Evolutionary conservation across 92 coral and sea anemone genomes (phyloP).

Genomic region (Diadumene lineata): DNA sequence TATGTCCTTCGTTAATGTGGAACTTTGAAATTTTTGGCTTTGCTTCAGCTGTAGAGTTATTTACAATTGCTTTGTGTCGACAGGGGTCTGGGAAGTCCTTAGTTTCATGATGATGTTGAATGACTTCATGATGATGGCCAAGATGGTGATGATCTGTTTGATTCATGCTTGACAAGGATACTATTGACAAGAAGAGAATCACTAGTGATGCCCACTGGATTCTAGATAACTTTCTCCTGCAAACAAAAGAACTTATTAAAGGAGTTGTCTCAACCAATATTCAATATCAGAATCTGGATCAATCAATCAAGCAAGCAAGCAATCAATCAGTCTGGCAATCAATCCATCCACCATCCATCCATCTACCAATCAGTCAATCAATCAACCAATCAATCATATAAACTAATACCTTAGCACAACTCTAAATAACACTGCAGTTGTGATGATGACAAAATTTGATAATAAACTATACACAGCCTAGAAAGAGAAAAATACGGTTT

Average conservation of each 20-base stretch:
- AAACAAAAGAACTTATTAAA: background rate
- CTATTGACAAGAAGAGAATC: conserved; percentile 65
- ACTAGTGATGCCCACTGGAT: conserved; percentile 72
- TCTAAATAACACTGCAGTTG: conserved; percentile 53
- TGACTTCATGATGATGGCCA: conserved; percentile 36
- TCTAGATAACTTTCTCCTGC: conserved; percentile 49
- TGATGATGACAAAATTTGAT: conserved; percentile 57
- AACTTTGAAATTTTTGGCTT: conserved; percentile 22
- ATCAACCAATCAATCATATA: too few relatives aligned
- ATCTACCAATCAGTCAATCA: too few relatives aligned
- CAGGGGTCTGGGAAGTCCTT: conserved; percentile 11
- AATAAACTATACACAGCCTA: conserved; percentile 57
- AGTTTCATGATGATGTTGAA: conserved; percentile 43
- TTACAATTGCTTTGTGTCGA: conserved; percentile 17
- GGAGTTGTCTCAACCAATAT: background rate
- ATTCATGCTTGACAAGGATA: conserved; percentile 53
- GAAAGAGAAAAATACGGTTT: background rate
- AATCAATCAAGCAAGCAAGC: too few relatives aligned
- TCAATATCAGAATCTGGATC: too few relatives aligned
- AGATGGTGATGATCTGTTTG: conserved; percentile 25
- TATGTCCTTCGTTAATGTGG: conserved; percentile 51
- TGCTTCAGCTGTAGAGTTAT: conserved; percentile 23
- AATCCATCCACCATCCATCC: too few relatives aligned
- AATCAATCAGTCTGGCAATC: too few relatives aligned
- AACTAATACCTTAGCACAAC: conserved; percentile 41